phyloP scores from a whole-genome alignment of 2,888 invertebrate genomes.

The Lasioglossum villosulum region DNA sequence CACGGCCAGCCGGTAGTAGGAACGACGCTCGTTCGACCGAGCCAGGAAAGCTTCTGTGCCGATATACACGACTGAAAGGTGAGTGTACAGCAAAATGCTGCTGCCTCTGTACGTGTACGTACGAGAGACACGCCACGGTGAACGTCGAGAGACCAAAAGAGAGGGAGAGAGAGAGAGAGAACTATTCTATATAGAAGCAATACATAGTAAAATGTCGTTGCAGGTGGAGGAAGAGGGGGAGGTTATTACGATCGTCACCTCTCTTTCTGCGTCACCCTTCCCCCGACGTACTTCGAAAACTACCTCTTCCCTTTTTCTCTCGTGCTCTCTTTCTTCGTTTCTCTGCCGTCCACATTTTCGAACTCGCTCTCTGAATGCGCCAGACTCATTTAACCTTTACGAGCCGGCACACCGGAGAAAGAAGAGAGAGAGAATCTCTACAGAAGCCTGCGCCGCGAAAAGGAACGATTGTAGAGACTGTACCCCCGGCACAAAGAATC shows the following conservation, averaged over 20 bases:
- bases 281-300: background rate
- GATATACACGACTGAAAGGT: slow-evolving; percentile 73
- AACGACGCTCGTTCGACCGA: slow-evolving; percentile 74
- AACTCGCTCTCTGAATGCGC: slow-evolving; percentile 55
- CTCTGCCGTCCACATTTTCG: slow-evolving; percentile 15
- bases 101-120: slow-evolving; percentile 45
- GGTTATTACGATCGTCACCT: slow-evolving; percentile 70
- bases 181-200: slow-evolving; percentile 49
- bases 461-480: slow-evolving; percentile 47
- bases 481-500: slow-evolving; percentile 52
- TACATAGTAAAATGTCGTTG: slow-evolving; percentile 61
- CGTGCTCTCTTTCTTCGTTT: background rate
- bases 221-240: slow-evolving; percentile 74
- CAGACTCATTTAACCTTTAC: slow-evolving; percentile 77
- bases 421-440: slow-evolving; percentile 32
- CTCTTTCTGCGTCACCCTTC: slow-evolving; percentile 41
- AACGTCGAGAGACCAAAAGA: background rate
- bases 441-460: slow-evolving; percentile 50
- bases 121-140: slow-evolving; percentile 12
- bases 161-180: slow-evolving; percentile 2
- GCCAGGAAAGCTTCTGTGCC: slow-evolving; percentile 75
- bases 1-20: slow-evolving; percentile 81
- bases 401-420: slow-evolving; percentile 53
- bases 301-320: background rate
- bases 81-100: slow-evolving; percentile 68